Evolutionary conservation across 2,113 vertebrate species (phyloP).

Genomic region (Synchiropus splendidus): DNA sequence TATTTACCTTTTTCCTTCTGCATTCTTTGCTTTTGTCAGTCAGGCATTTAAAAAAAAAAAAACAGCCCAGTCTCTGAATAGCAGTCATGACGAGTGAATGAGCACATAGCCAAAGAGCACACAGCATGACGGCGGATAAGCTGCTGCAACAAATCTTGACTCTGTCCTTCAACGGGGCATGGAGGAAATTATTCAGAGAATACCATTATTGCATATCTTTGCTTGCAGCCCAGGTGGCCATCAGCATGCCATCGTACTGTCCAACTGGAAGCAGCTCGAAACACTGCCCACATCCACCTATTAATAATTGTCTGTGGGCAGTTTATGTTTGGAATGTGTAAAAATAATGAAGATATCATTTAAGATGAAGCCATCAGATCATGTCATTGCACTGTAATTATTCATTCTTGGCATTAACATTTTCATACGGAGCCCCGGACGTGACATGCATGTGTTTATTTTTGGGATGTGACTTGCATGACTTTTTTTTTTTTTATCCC

Average conservation of each 20-base stretch:
- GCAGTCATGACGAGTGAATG: constrained; percentile 15
- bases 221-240: constrained; percentile 23
- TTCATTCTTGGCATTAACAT: too few species aligned
- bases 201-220: constrained; percentile 7
- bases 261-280: constrained; percentile 5
- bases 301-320: too few species aligned
- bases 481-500: too few species aligned
- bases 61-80: constrained; percentile 23
- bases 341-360: too few species aligned
- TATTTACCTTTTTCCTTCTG: constrained; percentile 23
- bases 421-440: too few species aligned
- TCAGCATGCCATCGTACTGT: constrained; percentile 7
- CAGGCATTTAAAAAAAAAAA: too few species aligned
- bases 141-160: constrained; percentile 20
- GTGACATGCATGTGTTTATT: too few species aligned
- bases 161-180: constrained; percentile 4
- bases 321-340: too few species aligned
- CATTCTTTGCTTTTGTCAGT: constrained; percentile 22
- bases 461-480: too few species aligned
- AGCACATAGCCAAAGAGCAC: constrained; percentile 6
- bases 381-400: too few species aligned
- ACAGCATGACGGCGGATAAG: constrained; percentile 1
- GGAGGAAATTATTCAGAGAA: constrained; percentile 23
- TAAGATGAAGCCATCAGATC: too few species aligned
- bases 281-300: too few species aligned